Base-by-base conservation (phyloP, 2,888 invertebrate species). In the Tupiocoris notatus region DNA sequence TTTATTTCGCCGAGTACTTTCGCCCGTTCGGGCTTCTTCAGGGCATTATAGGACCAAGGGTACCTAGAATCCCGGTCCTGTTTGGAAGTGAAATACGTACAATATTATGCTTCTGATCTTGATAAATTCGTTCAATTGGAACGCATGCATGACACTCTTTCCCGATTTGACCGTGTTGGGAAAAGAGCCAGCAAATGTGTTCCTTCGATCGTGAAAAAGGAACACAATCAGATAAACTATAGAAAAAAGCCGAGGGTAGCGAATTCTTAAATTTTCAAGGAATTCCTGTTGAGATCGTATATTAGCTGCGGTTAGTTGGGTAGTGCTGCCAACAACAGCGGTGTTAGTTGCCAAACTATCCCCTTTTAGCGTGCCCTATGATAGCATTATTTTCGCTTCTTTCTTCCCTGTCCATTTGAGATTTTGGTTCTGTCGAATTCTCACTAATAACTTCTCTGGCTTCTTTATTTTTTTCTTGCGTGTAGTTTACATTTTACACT, bases 251-350 rank as follows among this genome's bases (percentile, higher is more conserved):
- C 39, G 39, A 12, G 7, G 24, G 18, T 12, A 17, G 24, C 12
- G 25, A 24, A 54, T 66, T 20, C 66, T 17, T 56, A 1, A 56
- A 66, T 57, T 57, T 20, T 21, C 23, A 25, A 56, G 67, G 17
- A 21, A 21, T 56, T 56, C 20, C 57, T 20, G 21, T 67, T 57
- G n/a, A 54, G 22, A 54, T 56, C 67, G 67, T 67, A 67, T 22
- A 67, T 67, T 57, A 67, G 67, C 2, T 1, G 67, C 21, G 67
- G 67, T 67, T 67, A 67, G 56, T 57, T 23, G 67, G 56, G 67
- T 57, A 25, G 39, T 39, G 65, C 18, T 67, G 57, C 57, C 67
- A 67, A 67, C 54, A 39, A 39, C 39, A 7, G 12, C 22, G 21
- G 57, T 18, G 64, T 6, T 3, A 39, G 66, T 66, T 66, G 67